phyloP scores from a whole-genome alignment of 2,113 vertebrate genomes.

The Microtus oregoni region DNA sequence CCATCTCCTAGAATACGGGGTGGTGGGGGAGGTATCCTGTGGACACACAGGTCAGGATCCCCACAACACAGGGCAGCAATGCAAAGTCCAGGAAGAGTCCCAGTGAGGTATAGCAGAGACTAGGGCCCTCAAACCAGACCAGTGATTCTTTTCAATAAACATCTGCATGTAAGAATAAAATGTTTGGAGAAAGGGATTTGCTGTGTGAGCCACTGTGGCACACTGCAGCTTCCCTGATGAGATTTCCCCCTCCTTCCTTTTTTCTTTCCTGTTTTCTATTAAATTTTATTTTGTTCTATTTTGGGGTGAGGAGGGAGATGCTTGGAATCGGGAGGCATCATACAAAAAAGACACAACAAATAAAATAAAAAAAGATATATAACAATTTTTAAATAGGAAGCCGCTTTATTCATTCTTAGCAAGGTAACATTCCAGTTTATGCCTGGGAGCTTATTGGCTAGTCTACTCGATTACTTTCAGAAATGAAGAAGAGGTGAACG shows the following conservation, averaged over 20 bases:
- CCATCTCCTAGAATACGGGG: too few species aligned
- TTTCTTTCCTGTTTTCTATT: background rate
- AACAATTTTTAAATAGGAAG: background rate
- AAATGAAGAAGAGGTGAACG: background rate
- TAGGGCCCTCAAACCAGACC: background rate
- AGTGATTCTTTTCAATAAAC: background rate
- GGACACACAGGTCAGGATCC: background rate
- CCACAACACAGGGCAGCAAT: background rate
- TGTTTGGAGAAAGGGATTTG: background rate
- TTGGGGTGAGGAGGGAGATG: background rate
- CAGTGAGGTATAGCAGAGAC: background rate
- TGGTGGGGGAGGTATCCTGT: too few species aligned
- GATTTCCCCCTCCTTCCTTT: background rate
- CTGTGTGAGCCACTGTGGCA: background rate
- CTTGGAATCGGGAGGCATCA: background rate
- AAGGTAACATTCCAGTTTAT: slow-evolving; percentile 23
- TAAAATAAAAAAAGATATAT: background rate
- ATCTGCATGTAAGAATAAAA: background rate
- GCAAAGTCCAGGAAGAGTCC: background rate
- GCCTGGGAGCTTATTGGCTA: background rate
- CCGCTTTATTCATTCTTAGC: background rate
- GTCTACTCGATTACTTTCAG: background rate
- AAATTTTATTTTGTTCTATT: background rate
- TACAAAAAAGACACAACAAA: background rate
- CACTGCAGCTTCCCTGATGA: background rate